Evolutionary conservation across 2,888 invertebrate species (phyloP), one percentile per base, ranked within the genome.

Genomic region (Sarcophaga variegata): DNA sequence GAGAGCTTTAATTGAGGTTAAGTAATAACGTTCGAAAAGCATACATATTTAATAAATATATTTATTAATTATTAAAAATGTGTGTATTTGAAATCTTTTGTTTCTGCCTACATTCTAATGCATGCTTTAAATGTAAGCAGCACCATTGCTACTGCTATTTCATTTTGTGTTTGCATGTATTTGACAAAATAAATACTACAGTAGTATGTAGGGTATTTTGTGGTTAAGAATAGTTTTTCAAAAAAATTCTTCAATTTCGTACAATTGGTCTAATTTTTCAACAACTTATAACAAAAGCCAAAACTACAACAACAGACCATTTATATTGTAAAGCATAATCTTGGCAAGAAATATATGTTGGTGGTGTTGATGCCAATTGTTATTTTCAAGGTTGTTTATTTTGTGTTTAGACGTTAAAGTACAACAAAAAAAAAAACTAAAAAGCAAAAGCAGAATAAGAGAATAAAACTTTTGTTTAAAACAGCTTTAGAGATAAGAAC

Each of bases 231-330:
- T 17, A 62, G 77, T 81, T 71, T 72, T 63, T 74, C 67, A 81
- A 78, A 77, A 77, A 60, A 81, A 83, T 59, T 75, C 72, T 62
- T 72, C 77, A 88, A 91, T 90, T 92, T 92, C 4, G 14, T 54
- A 54, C 92, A 92, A 92, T 92, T 92, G 91, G 89, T 89, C 90
- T 90, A 92, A 92, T 92, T 92, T 92, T 92, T 92, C 91, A 91
- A 90, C 85, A 88, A 84, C 81, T 87, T 87, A 80, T 81, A 79
- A 84, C 67, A 74, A 60, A 81, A 81, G 49, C 70, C 49, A 69
- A 76, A 25, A 82, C 82, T 66, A 76, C 79, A 79, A 74, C 75
- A 86, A 64, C 75, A 27, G 77, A 72, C 80, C 78, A 81, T 78
- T 87, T 84, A 84, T 84, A 71, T 81, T 77, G 37, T 54, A 54